Conservation (phyloP, 2,797 vertebrate genomes). For the Hippocampus kuda region DNA sequence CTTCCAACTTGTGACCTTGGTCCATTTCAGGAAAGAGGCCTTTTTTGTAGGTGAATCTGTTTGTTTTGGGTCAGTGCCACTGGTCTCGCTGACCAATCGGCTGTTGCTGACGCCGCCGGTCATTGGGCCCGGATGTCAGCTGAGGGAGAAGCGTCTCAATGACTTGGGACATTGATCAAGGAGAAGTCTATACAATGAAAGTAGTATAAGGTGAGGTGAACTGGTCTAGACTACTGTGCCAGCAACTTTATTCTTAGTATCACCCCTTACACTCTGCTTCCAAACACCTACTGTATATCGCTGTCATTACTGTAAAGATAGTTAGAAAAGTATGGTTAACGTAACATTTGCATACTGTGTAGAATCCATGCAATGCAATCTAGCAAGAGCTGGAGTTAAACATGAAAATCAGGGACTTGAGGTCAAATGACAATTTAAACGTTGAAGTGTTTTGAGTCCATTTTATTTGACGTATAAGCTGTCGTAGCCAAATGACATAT, state of each 20-base stretch:
- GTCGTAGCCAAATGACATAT: constrained; percentile 71
- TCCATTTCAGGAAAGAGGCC: constrained; percentile 63
- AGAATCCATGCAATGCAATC: constrained; percentile 73
- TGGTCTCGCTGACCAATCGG: constrained; percentile 55
- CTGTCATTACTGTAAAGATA: constrained; percentile 69
- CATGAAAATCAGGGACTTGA: constrained; percentile 74
- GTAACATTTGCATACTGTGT: constrained; percentile 68
- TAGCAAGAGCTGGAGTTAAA: constrained; percentile 68
- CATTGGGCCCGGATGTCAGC: constrained; percentile 48
- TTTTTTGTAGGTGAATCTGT: constrained; percentile 63
- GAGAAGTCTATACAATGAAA: constrained; percentile 58
- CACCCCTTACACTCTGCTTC: constrained; percentile 67
- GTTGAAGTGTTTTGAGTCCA: constrained; percentile 69
- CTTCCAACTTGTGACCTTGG: constrained; percentile 96
- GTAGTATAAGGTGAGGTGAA: constrained; percentile 59
- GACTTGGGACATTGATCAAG: constrained; percentile 47
- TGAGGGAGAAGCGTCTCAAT: constrained; percentile 52
- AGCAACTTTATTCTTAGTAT: constrained; percentile 68
- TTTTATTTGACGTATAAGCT: constrained; percentile 66
- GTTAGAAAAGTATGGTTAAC: constrained; percentile 60
- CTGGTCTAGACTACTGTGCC: constrained; percentile 58
- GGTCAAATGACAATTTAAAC: constrained; percentile 70
- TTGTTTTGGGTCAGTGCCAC: constrained; percentile 54
- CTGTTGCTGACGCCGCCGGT: constrained; percentile 42
- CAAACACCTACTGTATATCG: constrained; percentile 67